Evolutionary conservation across 2,888 invertebrate genomes (phyloP).

Genomic region (Drosophila parthenogenetica): DNA sequence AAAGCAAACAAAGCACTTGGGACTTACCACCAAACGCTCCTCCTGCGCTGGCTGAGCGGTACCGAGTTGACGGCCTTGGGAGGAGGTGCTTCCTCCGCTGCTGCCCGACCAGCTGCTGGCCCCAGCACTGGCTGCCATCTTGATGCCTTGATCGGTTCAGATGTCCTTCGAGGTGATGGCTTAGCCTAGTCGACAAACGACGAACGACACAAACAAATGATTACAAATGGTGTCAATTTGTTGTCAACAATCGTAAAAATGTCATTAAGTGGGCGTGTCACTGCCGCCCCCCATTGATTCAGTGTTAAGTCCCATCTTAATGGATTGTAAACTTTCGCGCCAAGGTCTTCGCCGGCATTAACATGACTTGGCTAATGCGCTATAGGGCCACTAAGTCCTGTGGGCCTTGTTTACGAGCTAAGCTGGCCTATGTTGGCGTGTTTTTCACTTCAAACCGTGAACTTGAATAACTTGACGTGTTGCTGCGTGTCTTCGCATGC

Average conservation of each 20-base stretch:
- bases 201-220: slow-evolving; percentile 47
- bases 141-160: slow-evolving; percentile 15
- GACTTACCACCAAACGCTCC: slow-evolving; percentile 84
- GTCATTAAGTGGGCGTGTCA: slow-evolving; percentile 64
- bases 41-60: slow-evolving; percentile 80
- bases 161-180: slow-evolving; percentile 45
- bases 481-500: slow-evolving; percentile 61
- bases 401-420: slow-evolving; percentile 36
- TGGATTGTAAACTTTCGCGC: slow-evolving; percentile 73
- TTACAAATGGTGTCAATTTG: slow-evolving; percentile 79
- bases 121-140: slow-evolving; percentile 71
- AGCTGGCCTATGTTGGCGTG: slow-evolving; percentile 54
- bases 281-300: slow-evolving; percentile 9
- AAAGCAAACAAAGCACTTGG: neutral
- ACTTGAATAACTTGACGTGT: slow-evolving; percentile 64
- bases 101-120: slow-evolving; percentile 83
- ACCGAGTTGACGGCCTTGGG: slow-evolving; percentile 74
- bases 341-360: slow-evolving; percentile 59
- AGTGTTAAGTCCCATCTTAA: slow-evolving; percentile 42
- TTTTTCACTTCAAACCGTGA: slow-evolving; percentile 71
- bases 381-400: slow-evolving; percentile 44
- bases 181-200: slow-evolving; percentile 43
- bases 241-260: slow-evolving; percentile 77
- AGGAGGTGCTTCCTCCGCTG: slow-evolving; percentile 80
- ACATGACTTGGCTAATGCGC: slow-evolving; percentile 46